phyloP scores from a whole-genome alignment of 2,113 vertebrate species.

The Nycticryphes semicollaris region DNA sequence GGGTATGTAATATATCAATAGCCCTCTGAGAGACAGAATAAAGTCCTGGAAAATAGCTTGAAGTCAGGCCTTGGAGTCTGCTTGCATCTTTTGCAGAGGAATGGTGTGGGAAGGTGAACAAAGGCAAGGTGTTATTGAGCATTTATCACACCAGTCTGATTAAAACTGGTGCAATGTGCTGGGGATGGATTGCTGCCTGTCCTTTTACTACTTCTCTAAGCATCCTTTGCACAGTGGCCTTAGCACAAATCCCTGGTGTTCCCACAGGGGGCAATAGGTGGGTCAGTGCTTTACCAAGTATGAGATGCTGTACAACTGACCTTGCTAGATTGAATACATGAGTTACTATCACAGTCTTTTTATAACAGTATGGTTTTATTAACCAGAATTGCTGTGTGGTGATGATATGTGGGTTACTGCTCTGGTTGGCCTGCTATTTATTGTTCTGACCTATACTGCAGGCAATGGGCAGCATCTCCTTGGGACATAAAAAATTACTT shows the following conservation, averaged over 20 bases:
- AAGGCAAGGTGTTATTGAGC: background rate
- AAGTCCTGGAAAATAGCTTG: background rate
- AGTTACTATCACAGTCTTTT: background rate
- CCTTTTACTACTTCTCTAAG: background rate
- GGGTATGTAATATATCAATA: conserved; percentile 40
- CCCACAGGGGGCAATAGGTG: too few relatives aligned
- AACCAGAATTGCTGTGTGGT: background rate
- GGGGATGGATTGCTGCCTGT: background rate
- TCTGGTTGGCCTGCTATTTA: background rate
- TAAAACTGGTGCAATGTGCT: background rate
- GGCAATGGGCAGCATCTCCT: background rate
- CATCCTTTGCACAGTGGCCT: background rate
- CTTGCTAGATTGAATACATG: background rate
- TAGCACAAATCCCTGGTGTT: background rate
- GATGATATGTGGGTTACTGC: background rate
- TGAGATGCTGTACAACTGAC: background rate
- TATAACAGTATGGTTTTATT: background rate
- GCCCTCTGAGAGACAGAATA: background rate
- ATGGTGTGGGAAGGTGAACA: background rate
- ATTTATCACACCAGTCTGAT: background rate
- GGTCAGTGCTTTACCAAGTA: background rate
- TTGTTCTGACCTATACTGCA: background rate
- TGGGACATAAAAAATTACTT: background rate
- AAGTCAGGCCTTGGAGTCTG: background rate
- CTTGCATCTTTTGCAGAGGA: background rate